Evolutionary conservation across 2,797 vertebrate genomes (phyloP).

Genomic region (Odontamblyopus lacepedii): DNA sequence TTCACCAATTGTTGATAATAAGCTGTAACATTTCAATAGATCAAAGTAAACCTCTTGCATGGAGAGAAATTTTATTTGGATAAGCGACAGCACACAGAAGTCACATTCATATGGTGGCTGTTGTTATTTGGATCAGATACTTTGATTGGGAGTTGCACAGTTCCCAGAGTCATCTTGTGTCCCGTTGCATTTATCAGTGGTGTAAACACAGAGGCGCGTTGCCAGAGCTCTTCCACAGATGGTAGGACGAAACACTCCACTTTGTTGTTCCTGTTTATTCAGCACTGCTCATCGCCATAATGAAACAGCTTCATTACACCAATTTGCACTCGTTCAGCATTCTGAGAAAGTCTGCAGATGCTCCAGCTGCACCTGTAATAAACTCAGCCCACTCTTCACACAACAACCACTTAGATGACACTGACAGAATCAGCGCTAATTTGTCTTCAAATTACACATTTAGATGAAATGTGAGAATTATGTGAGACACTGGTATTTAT

Average conservation of each 20-base stretch:
- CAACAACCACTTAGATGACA: conserved; percentile 24
- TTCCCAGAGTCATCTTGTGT: conserved; percentile 59
- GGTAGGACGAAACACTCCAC: conserved; percentile 71
- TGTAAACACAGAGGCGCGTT: conserved; percentile 68
- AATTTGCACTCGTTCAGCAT: conserved; percentile 74
- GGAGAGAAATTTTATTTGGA: not conserved
- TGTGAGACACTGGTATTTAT: not conserved
- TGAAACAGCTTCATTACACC: conserved; percentile 78
- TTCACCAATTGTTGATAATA: not conserved
- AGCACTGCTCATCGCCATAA: conserved; percentile 75
- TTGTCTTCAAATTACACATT: conserved; percentile 33
- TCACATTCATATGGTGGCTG: not conserved
- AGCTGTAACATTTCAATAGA: not conserved
- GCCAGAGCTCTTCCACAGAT: conserved; percentile 75
- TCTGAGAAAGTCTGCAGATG: conserved; percentile 61
- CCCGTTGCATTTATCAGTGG: conserved; percentile 57
- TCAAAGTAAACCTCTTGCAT: not conserved
- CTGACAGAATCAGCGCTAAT: conserved; percentile 4
- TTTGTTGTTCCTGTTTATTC: conserved; percentile 79
- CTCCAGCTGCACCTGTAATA: conserved; percentile 59
- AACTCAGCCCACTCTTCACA: conserved; percentile 30
- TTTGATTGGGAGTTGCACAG: conserved; percentile 26
- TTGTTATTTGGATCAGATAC: not conserved
- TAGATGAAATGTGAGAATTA: conserved; percentile 10
- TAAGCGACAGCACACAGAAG: not conserved